phyloP scores from a whole-genome alignment of 2,797 vertebrate species.

The Menidia menidia region DNA sequence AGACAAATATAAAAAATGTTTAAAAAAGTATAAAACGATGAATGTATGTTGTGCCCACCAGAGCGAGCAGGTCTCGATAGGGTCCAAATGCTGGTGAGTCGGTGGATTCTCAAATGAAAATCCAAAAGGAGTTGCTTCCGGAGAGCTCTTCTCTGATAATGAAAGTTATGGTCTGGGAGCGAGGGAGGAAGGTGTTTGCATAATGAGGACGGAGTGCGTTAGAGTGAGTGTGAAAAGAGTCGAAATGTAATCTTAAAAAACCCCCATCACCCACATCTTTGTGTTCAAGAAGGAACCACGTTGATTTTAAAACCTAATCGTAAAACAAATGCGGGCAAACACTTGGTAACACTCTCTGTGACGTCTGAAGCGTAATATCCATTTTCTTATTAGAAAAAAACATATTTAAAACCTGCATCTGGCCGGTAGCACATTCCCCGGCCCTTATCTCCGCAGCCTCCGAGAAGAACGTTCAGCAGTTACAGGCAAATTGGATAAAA shows the following conservation, averaged over 20 bases:
- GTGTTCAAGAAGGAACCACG: too few species aligned
- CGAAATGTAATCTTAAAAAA: constrained; percentile 1
- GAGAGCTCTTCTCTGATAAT: constrained; percentile 59
- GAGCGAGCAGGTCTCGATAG: constrained; percentile 36
- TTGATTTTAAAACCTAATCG: too few species aligned
- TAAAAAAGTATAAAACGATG: constrained; percentile 44
- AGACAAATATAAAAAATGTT: background rate
- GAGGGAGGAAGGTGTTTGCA: constrained; percentile 49
- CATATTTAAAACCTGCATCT: background rate
- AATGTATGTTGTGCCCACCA: constrained; percentile 47
- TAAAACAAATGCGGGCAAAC: background rate
- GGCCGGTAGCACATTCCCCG: too few species aligned
- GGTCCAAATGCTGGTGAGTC: constrained; percentile 17
- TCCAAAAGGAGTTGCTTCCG: constrained; percentile 36
- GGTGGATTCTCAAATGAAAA: constrained; percentile 32
- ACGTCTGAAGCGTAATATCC: background rate
- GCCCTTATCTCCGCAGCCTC: too few species aligned
- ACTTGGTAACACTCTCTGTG: background rate
- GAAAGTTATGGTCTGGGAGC: constrained; percentile 49
- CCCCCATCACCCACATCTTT: background rate
- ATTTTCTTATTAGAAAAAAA: background rate
- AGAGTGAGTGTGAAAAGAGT: background rate
- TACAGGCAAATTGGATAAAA: background rate
- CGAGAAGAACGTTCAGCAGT: background rate
- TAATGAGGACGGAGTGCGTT: constrained; percentile 33